Base-by-base conservation (phyloP, 2,888 invertebrate species). In the Formica aserva region DNA sequence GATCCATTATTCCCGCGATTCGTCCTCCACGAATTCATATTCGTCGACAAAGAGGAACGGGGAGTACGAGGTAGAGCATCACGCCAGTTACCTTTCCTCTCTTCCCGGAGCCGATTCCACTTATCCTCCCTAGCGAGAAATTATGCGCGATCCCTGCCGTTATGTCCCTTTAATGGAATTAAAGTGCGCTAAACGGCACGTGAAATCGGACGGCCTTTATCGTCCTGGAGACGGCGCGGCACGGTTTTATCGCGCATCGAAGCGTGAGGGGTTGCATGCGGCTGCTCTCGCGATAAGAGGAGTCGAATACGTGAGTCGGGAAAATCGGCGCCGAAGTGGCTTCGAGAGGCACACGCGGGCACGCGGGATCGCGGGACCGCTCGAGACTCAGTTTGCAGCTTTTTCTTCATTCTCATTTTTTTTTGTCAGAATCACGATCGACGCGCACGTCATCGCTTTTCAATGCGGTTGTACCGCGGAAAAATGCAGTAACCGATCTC, bases 151-250 rank as follows among this genome's bases (percentile, higher is more conserved):
- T 86, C 83, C 86, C 69, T 60, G 66, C 45, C 77, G 76, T 67
- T 80, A 67, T 81, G 74, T 86, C 86, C 85, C 85, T 85, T 87
- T 87, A 89, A 91, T 89, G 88, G 91, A 91, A 91, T 91, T 89
- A 90, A 91, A 91, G 86, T 85, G 88, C 87, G 87, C 85, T 87
- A 88, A 88, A 89, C 89, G 89, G 84, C 85, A 90, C 87, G 90
- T 89, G 86, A 91, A 91, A 91, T 91, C 88, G 84, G 75, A 35
- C 82, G 72, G 84, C 74, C 81, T 76, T 81, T 71, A 65, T 76
- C 52, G 57, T 66, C 65, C 60, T 60, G n/a, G 78, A 78, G 62
- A 71, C 32, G 62, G 11, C 72, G 71, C 60, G 22, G 35, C 78
- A 60, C 72, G 45, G 84, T 72, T 82, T 83, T 86, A 84, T 87